Percentiles rank a stretch among this genome's conserved stretches.
These are phyloP conservation scores for Probaryconus sp. DNA, from an alignment of 1,140 invertebrate genomes.

Conservation along the genomic window DNA sequence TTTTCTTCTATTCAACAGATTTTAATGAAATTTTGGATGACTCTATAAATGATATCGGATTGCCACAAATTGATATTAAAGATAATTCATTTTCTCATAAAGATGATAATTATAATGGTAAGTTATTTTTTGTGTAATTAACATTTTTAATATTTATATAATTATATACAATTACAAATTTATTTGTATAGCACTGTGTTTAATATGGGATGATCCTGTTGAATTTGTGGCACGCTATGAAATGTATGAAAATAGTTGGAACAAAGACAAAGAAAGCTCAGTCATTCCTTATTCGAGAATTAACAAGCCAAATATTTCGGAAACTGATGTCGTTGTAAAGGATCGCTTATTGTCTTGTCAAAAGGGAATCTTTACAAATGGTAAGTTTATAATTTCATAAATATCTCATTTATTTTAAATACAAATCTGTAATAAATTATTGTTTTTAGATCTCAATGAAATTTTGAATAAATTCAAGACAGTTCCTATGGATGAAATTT, in stretches of 20 bases:
- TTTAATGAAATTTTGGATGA: conserved; percentile 1
- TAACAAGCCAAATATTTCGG: not conserved
- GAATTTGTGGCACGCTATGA: not conserved
- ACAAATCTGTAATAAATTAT: too few species aligned
- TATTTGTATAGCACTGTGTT: conserved; percentile 4
- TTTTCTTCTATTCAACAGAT: conserved; percentile 2
- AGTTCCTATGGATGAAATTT: too few species aligned
- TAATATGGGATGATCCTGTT: conserved; percentile 1
- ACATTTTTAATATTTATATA: not conserved
- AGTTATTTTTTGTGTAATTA: not conserved
- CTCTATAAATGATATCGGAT: conserved; percentile 26
- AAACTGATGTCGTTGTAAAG: not conserved
- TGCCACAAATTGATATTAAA: not conserved
- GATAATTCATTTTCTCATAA: conserved; percentile 1
- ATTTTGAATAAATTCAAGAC: too few species aligned
- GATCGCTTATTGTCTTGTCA: conserved; percentile 14
- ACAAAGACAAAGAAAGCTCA: not conserved
- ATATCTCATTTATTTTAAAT: too few species aligned
- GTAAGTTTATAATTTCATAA: conserved; percentile 4
- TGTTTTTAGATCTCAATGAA: too few species aligned
- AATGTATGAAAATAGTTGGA: not conserved
- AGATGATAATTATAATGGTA: conserved; percentile 28
- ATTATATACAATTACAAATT: not conserved
- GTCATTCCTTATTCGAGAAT: not conserved
- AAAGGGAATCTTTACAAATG: conserved; percentile 1